A percentile compares a stretch with the other conserved stretches of the same genome.
These are phyloP conservation scores for Sylvilagus bachmani DNA, from an alignment of 2,113 vertebrate species.

Conservation along the genomic window DNA sequence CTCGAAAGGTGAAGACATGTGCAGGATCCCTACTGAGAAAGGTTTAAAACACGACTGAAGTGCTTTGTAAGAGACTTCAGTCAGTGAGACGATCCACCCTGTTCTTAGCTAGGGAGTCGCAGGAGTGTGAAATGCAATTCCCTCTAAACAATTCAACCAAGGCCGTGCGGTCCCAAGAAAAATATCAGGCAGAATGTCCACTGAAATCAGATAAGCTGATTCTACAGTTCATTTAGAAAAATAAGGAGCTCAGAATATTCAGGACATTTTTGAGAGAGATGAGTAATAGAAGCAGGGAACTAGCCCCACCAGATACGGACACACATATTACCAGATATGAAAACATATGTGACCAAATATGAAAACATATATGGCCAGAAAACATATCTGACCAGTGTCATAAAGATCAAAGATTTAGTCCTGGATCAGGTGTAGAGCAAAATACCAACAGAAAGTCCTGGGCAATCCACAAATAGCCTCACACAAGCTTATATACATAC, in stretches of 20 bases:
- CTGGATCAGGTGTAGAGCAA: conserved; percentile 13
- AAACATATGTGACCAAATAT: background rate
- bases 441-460: background rate
- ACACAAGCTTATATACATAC: background rate
- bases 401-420: conserved; percentile 56
- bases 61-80: conserved; percentile 22
- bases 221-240: conserved; percentile 60
- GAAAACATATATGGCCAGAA: background rate
- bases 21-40: background rate
- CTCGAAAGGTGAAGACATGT: conserved; percentile 32
- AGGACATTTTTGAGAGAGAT: conserved; percentile 55
- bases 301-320: background rate
- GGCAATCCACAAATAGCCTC: background rate
- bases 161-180: conserved; percentile 32
- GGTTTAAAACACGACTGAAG: background rate
- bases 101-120: background rate
- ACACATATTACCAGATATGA: too few species aligned
- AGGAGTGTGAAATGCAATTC: conserved; percentile 3
- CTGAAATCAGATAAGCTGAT: conserved; percentile 58
- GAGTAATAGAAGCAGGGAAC: background rate
- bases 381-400: background rate
- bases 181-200: conserved; percentile 46
- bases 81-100: background rate
- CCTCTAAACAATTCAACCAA: background rate
- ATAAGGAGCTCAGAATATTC: conserved; percentile 31